Conservation (phyloP, 2,797 vertebrate genomes). For the Lophotriccus pileatus region DNA sequence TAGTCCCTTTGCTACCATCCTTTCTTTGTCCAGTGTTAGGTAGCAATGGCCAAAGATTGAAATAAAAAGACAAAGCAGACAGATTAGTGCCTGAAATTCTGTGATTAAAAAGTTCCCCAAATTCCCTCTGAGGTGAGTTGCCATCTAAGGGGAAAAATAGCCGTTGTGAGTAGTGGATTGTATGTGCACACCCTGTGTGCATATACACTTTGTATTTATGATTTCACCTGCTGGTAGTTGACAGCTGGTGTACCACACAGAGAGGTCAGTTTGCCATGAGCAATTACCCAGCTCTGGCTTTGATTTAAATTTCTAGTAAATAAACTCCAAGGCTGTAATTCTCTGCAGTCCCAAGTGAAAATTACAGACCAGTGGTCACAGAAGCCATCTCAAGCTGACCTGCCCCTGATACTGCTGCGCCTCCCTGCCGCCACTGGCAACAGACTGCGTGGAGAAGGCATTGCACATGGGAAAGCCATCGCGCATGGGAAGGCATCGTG, state of each 20-base stretch:
- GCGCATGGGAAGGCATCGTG: rapidly evolving
- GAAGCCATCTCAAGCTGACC: neutral
- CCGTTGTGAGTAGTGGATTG: neutral
- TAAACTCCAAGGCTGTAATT: conserved; percentile 29
- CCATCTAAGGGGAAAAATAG: neutral
- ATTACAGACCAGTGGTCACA: conserved; percentile 3
- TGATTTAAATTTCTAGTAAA: conserved; percentile 10
- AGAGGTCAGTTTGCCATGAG: neutral
- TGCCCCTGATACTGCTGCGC: neutral
- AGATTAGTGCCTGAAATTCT: neutral
- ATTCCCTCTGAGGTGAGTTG: neutral
- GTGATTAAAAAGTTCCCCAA: neutral
- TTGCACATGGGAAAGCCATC: rapidly evolving
- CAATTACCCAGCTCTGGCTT: neutral
- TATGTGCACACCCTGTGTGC: neutral
- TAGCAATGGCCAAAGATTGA: neutral
- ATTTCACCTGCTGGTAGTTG: neutral
- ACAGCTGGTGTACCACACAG: neutral
- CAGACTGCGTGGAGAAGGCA: rapidly evolving
- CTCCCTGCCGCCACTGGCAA: neutral
- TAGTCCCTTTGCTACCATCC: neutral
- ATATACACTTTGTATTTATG: neutral
- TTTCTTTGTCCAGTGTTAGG: neutral
- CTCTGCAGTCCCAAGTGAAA: neutral
- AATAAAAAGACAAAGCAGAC: neutral